phyloP scores from a whole-genome alignment of 2,113 vertebrate genomes.

The Epinephelus moara region DNA sequence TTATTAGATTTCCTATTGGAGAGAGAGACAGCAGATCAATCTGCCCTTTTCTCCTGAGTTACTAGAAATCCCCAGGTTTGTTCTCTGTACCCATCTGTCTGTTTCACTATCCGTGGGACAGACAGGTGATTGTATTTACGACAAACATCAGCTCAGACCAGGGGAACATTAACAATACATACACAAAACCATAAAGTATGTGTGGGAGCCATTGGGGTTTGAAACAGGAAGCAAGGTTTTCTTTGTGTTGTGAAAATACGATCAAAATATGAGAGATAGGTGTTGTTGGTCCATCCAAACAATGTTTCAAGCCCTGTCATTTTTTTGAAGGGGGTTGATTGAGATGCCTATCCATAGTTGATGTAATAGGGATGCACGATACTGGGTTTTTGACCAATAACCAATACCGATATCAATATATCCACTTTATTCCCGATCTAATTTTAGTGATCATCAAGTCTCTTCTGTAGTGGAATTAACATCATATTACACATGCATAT shows the following conservation, averaged over 20 bases:
- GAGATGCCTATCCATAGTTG: no score
- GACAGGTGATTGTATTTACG: neutral
- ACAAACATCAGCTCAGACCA: slow-evolving; percentile 1
- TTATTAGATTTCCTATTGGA: slow-evolving; percentile 32
- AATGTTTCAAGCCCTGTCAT: neutral
- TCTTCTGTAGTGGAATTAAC: no score
- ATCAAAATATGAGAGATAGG: neutral
- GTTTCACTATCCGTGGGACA: neutral
- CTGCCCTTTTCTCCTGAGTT: slow-evolving; percentile 6
- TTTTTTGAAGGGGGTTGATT: no score
- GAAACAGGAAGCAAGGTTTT: neutral
- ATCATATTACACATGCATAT: no score
- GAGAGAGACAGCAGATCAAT: slow-evolving; percentile 21
- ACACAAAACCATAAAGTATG: neutral
- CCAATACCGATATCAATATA: no score
- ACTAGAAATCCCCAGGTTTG: slow-evolving; percentile 3
- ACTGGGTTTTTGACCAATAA: no score
- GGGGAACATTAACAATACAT: neutral
- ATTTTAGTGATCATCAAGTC: no score
- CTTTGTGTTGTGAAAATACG: neutral
- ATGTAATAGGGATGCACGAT: no score
- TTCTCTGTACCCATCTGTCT: neutral
- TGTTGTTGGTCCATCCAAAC: neutral
- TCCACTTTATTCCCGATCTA: no score
- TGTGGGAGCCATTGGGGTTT: neutral